These are phyloP conservation scores for Nephila pilipes DNA, from an alignment of 1,140 invertebrate genomes.

Conservation along the genomic window DNA sequence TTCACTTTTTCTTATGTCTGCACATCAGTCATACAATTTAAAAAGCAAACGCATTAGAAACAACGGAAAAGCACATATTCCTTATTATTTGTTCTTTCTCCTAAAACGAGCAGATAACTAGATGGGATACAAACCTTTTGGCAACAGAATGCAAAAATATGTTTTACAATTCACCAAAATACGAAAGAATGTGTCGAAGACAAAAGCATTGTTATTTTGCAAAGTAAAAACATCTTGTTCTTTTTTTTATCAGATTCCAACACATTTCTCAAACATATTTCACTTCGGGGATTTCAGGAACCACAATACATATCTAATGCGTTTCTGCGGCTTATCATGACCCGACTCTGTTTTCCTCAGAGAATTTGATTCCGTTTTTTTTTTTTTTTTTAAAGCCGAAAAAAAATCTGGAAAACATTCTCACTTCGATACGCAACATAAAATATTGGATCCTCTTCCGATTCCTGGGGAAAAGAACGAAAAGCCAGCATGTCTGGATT, in stretches of 20 bases:
- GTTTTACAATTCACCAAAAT: conserved; percentile 1
- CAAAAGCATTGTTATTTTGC: conserved; percentile 7
- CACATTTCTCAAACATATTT: conserved; percentile 26
- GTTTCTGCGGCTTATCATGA: conserved; percentile 23
- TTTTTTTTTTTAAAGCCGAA: background rate
- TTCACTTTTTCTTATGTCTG: no score
- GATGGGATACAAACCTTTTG: background rate
- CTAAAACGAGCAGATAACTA: background rate
- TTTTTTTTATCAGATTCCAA: background rate
- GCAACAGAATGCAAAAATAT: conserved; percentile 9
- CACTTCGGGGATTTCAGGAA: conserved; percentile 21
- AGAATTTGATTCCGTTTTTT: conserved; percentile 8
- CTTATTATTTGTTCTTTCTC: background rate
- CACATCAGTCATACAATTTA: background rate
- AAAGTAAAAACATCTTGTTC: conserved; percentile 8
- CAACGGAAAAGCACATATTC: background rate
- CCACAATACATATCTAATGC: conserved; percentile 38
- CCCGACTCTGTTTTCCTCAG: background rate
- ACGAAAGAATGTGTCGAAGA: background rate
- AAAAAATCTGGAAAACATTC: background rate
- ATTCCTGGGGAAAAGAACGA: background rate
- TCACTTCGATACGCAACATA: conserved; percentile 25
- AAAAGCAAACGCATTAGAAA: background rate
- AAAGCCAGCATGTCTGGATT: background rate
- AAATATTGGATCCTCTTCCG: background rate